Percentiles rank a stretch among this genome's conserved stretches.
Conservation (phyloP, 2,888 invertebrate genomes). For the Nemurella pictetii region DNA sequence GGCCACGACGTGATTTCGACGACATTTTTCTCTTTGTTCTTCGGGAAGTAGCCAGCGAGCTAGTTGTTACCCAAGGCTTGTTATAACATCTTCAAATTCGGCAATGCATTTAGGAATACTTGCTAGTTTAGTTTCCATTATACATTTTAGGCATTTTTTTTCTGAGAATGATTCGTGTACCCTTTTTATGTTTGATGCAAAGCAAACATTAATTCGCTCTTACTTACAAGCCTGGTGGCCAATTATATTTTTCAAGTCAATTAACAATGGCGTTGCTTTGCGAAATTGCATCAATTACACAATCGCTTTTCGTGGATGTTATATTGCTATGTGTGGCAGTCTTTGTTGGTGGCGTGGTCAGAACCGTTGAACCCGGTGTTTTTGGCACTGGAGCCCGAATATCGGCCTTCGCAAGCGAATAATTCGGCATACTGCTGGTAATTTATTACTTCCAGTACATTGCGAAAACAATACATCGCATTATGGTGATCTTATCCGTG, state of each 20-base stretch:
- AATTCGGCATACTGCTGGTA: background rate
- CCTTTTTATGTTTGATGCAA: background rate
- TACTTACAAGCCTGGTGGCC: background rate
- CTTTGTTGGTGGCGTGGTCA: background rate
- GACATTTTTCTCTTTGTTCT: constrained; percentile 1
- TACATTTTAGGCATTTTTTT: too few species aligned
- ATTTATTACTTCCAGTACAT: background rate
- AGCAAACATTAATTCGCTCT: background rate
- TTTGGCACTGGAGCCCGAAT: background rate
- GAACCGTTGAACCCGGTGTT: background rate
- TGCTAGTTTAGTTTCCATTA: too few species aligned
- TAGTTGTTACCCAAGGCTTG: too few species aligned
- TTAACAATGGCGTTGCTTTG: background rate
- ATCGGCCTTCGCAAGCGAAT: background rate
- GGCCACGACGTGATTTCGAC: background rate
- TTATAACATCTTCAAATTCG: too few species aligned
- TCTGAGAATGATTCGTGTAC: too few species aligned
- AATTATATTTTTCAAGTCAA: background rate
- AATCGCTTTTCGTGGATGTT: background rate
- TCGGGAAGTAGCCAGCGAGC: too few species aligned
- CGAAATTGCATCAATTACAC: background rate
- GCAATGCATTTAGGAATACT: too few species aligned
- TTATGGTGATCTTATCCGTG: background rate
- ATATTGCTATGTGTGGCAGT: background rate
- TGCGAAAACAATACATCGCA: background rate